These are phyloP conservation scores for Odontocolon sp. DNA, from an alignment of 2,888 invertebrate genomes.

Conservation along the genomic window DNA sequence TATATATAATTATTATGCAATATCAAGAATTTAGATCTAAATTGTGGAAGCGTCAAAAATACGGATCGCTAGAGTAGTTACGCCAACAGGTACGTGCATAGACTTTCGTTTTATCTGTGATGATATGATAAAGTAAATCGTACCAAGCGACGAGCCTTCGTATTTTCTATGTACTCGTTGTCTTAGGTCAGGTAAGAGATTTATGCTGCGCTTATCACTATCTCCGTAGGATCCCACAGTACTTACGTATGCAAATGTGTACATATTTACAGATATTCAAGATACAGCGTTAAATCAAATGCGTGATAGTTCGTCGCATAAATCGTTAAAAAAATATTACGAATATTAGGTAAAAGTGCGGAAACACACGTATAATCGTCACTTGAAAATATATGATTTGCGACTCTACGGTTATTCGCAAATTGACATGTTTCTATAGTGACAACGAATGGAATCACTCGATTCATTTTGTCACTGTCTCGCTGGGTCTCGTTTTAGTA, in stretches of 20 bases:
- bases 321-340: conserved; percentile 14
- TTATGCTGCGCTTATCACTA: conserved; percentile 3
- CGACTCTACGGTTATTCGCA: neutral
- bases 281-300: conserved; percentile 17
- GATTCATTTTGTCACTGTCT: neutral
- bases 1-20: conserved; percentile 44
- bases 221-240: neutral
- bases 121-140: conserved; percentile 27
- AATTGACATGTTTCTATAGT: neutral
- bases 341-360: conserved; percentile 12
- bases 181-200: conserved; percentile 9
- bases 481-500: conserved; percentile 6
- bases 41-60: conserved; percentile 3
- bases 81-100: neutral
- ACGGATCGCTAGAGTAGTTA: neutral
- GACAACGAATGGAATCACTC: neutral
- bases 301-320: conserved; percentile 1
- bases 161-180: conserved; percentile 2
- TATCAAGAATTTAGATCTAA: conserved; percentile 15
- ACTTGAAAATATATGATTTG: neutral
- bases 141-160: neutral
- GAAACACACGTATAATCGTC: neutral
- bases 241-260: conserved; percentile 41
- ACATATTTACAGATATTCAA: conserved; percentile 49
- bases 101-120: neutral